Percentiles rank a stretch among this genome's conserved stretches.
These are phyloP conservation scores for Drosophila erecta DNA, from an alignment of 1,140 invertebrate species.

Conservation along the genomic window DNA sequence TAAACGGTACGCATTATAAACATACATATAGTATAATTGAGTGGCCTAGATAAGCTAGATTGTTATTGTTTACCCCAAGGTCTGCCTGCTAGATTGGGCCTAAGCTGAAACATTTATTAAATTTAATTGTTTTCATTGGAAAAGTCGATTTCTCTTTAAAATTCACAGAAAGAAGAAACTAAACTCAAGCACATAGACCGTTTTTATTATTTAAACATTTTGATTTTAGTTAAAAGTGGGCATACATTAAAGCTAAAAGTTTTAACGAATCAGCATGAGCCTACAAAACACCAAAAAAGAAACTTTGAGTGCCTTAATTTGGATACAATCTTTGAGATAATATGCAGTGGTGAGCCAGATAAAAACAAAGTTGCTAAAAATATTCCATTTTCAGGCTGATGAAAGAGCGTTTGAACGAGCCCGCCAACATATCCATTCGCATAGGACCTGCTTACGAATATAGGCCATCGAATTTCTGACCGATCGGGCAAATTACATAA, in stretches of 20 bases:
- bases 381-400: conserved; percentile 25
- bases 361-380: neutral
- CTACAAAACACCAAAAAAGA: too few relatives aligned
- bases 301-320: neutral
- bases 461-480: conserved; percentile 47
- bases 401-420: conserved; percentile 55
- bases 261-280: too few relatives aligned
- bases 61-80: conserved; percentile 33
- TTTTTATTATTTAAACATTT: neutral
- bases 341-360: neutral
- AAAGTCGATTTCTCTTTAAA: neutral
- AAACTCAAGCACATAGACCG: neutral
- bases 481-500: neutral
- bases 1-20: conserved; percentile 82
- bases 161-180: neutral
- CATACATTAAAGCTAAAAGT: too few relatives aligned
- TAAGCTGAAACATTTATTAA: neutral
- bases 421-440: conserved; percentile 61
- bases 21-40: neutral
- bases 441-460: conserved; percentile 66
- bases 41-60: conserved; percentile 50
- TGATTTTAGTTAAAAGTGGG: too few relatives aligned
- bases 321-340: neutral
- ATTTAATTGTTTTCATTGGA: neutral
- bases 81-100: neutral